Conservation (phyloP, 1,140 invertebrate genomes). For the Ceratina japonica region DNA sequence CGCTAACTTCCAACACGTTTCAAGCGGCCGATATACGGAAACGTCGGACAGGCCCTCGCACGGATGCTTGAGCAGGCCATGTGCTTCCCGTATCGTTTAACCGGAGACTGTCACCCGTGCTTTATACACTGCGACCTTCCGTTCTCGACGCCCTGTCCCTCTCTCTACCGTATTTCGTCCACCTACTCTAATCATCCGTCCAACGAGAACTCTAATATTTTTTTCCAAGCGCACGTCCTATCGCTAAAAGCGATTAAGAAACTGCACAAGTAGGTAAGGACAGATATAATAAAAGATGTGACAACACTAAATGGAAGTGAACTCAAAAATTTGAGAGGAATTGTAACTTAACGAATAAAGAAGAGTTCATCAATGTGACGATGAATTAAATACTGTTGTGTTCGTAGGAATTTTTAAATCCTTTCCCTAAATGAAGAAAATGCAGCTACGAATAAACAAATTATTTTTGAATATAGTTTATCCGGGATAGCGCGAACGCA, state of each 20-base stretch:
- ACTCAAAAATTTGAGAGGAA: too few relatives aligned
- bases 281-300: too few relatives aligned
- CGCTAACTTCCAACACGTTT: constrained; percentile 55
- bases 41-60: constrained; percentile 23
- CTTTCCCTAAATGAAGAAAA: neutral
- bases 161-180: too few relatives aligned
- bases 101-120: constrained; percentile 51
- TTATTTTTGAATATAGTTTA: neutral
- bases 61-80: constrained; percentile 37
- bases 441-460: neutral
- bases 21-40: constrained; percentile 45
- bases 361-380: too few relatives aligned
- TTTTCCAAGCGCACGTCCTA: neutral
- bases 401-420: neutral
- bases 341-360: too few relatives aligned
- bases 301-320: too few relatives aligned
- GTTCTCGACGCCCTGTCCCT: too few relatives aligned
- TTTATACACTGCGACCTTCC: constrained; percentile 13
- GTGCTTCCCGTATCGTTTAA: constrained; percentile 47
- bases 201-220: constrained; percentile 12
- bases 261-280: neutral
- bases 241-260: neutral
- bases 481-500: constrained; percentile 68
- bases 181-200: constrained; percentile 4
- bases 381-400: too few relatives aligned